Evolutionary conservation across 2,888 invertebrate species (phyloP), one percentile per base, ranked within the genome.

Genomic region (Alviniconcha strummeri): DNA sequence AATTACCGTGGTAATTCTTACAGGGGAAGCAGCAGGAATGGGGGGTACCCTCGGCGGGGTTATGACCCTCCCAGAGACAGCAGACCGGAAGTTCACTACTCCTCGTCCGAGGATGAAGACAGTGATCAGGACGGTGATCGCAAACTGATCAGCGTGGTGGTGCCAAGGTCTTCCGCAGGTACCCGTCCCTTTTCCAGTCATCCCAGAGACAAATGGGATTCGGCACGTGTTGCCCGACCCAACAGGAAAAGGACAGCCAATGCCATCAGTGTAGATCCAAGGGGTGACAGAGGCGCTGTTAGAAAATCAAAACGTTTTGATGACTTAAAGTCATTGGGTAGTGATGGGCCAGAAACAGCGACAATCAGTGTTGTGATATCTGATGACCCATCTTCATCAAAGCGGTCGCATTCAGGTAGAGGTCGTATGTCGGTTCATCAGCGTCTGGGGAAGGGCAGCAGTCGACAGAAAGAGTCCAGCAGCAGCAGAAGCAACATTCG

Each of bases 81-180:
- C 55, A 77, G 54, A 7, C 69, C 82, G 15, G 82, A 69, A 57
- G 77, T 67, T 9, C 77, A 77, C n/a, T 82, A 77, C 64, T 77
- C 77, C 19, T 82, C 82, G 17, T 82, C 82, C 6, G 82, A 82
- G 54, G 52, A 82, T 19, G 69, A 69, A 7, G 79, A 77, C 15
- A 56, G 19, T 17, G 57, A 74, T 5, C 57, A 77, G 64, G 75
- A 67, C 19, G 69, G 69, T 71, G 80, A 64, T n/a, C 81, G 81
- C 15, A 84, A 84, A 77, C 72, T 84, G 6, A 81, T 84, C 60
- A 84, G 84, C 78, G 77, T 84, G 60, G 84, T 84, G 6, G 77
- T 84, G 36, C 67, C 80, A 13, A 75, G 80, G 71, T 72, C 80
- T n/a, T 69, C 81, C 36, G 80, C 77, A 15, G 64, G 54, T 69